phyloP scores from a whole-genome alignment of 2,113 vertebrate genomes.

The Hirundichthys speculiger region DNA sequence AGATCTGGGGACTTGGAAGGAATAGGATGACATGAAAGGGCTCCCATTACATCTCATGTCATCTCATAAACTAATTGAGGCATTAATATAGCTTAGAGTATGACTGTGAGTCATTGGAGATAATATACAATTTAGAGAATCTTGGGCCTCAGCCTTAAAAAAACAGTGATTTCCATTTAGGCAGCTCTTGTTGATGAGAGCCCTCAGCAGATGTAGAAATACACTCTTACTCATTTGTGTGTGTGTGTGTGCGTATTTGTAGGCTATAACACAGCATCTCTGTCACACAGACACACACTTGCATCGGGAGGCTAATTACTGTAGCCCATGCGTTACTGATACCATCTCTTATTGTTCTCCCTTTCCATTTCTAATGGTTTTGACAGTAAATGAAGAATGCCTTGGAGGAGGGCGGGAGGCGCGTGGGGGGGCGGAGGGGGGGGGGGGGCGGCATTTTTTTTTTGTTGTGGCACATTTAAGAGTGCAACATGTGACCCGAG shows the following conservation, averaged over 20 bases:
- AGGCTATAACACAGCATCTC: conserved; percentile 40
- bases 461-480: conserved; percentile 77
- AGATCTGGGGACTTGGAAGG: conserved; percentile 54
- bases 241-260: conserved; percentile 24
- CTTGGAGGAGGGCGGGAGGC: conserved; percentile 56
- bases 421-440: too few relatives aligned
- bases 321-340: conserved; percentile 82
- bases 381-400: conserved; percentile 81
- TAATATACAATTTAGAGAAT: conserved; percentile 66
- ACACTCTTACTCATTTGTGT: conserved; percentile 36
- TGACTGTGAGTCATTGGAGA: conserved; percentile 64
- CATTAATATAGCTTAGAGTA: conserved; percentile 69
- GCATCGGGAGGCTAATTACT: conserved; percentile 80
- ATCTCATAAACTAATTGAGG: conserved; percentile 70
- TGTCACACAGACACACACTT: conserved; percentile 48
- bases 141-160: conserved; percentile 47
- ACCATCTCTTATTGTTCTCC: conserved; percentile 78
- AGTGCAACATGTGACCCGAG: conserved; percentile 50
- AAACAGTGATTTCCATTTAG: conserved; percentile 58
- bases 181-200: conserved; percentile 60
- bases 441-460: conserved; percentile 10
- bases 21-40: conserved; percentile 62
- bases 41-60: conserved; percentile 60
- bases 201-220: conserved; percentile 60
- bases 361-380: conserved; percentile 80